Conservation (phyloP, 2,113 vertebrate species). For the Cyprinodon tularosa region DNA sequence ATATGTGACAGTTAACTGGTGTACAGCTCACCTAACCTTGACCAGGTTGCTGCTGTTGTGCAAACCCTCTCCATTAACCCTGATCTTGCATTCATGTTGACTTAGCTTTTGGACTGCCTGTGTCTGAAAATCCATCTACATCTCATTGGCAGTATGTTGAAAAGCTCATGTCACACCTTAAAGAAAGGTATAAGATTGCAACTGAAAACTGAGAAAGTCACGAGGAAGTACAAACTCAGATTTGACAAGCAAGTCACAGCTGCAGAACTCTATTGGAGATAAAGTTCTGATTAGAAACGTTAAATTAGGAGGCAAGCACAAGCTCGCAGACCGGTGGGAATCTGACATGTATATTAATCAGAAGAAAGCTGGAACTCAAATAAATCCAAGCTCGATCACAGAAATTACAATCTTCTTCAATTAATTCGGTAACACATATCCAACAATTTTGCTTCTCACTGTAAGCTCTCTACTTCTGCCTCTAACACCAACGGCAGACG, state of each 20-base stretch:
- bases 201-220: too few species aligned
- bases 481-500: too few species aligned
- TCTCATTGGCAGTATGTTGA: background rate
- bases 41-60: background rate
- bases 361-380: background rate
- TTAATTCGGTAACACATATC: too few species aligned
- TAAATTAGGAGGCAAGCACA: background rate
- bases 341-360: background rate
- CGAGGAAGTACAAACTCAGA: too few species aligned
- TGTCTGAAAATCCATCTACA: background rate
- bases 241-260: too few species aligned
- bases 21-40: background rate
- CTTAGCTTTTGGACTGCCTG: background rate
- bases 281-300: background rate
- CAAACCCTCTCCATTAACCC: too few species aligned
- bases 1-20: background rate
- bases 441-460: too few species aligned
- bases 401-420: too few species aligned
- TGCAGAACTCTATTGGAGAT: background rate
- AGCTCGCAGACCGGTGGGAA: slow-evolving; percentile 7
- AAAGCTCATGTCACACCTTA: background rate
- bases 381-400: too few species aligned
- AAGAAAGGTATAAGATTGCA: too few species aligned
- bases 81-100: background rate
- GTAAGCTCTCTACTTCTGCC: too few species aligned